phyloP scores from a whole-genome alignment of 2,113 vertebrate species.

The Macquaria ambigua region DNA sequence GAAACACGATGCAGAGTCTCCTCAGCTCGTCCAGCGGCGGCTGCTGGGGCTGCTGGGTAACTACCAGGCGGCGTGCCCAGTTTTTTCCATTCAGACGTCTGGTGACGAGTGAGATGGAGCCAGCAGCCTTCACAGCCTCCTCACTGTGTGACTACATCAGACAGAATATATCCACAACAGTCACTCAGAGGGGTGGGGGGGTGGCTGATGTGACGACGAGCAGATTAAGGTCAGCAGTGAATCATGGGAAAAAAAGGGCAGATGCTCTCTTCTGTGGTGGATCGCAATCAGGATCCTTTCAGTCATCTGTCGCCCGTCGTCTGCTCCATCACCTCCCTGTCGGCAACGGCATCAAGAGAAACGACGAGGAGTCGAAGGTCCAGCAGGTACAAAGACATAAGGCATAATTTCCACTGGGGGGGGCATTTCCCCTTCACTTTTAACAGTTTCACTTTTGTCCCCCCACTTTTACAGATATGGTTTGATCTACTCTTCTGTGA shows the following conservation, averaged over 20 bases:
- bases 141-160: slow-evolving; percentile 7
- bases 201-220: slow-evolving; percentile 10
- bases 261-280: neutral
- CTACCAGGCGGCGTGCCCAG: neutral
- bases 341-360: neutral
- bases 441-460: neutral
- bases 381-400: neutral
- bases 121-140: slow-evolving; percentile 20
- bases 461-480: too few species aligned
- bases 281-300: slow-evolving; percentile 24
- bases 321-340: neutral
- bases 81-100: slow-evolving; percentile 7
- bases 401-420: neutral
- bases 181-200: neutral
- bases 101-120: slow-evolving; percentile 19
- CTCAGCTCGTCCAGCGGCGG: neutral
- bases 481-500: too few species aligned
- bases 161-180: slow-evolving; percentile 23
- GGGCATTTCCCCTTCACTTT: too few species aligned
- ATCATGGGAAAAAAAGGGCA: slow-evolving; percentile 39
- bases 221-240: slow-evolving; percentile 66
- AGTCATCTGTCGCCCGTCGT: neutral
- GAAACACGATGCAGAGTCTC: neutral
- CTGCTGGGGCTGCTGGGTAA: slow-evolving; percentile 29
- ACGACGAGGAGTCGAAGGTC: neutral